Evolutionary conservation across 2,113 vertebrate species (phyloP).

Genomic region (Rana temporaria): DNA sequence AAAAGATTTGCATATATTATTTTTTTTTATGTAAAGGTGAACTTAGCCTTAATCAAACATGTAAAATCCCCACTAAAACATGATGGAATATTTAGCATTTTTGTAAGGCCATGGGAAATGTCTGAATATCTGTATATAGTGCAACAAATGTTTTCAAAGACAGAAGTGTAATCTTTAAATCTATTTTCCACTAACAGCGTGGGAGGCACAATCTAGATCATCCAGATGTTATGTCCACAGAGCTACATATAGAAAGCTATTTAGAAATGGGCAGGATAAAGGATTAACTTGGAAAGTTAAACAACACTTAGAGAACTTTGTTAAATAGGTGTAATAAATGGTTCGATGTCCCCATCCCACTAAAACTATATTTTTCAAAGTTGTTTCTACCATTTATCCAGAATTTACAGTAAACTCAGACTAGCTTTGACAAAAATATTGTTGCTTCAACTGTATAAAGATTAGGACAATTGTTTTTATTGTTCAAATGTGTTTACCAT

Average conservation of each 20-base stretch:
- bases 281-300: not conserved
- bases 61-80: not conserved
- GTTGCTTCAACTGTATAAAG: too few relatives aligned
- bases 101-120: constrained; percentile 20
- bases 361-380: too few relatives aligned
- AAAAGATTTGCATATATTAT: too few relatives aligned
- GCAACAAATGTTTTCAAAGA: constrained; percentile 25
- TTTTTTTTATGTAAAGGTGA: too few relatives aligned
- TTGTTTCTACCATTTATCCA: too few relatives aligned
- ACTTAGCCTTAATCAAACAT: not conserved
- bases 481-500: too few relatives aligned
- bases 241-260: constrained; percentile 47
- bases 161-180: constrained; percentile 27
- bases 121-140: constrained; percentile 16
- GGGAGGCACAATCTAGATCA: constrained; percentile 32
- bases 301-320: not conserved
- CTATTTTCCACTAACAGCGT: constrained; percentile 44
- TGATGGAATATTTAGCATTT: constrained; percentile 3
- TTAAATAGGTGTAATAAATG: too few relatives aligned
- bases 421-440: too few relatives aligned
- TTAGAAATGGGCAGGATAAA: constrained; percentile 19
- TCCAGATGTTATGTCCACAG: constrained; percentile 37
- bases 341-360: too few relatives aligned
- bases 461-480: too few relatives aligned
- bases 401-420: too few relatives aligned